Percentiles rank a stretch among this genome's conserved stretches.
Conservation (phyloP, 2,888 invertebrate species). For the Ophion ellenae region DNA sequence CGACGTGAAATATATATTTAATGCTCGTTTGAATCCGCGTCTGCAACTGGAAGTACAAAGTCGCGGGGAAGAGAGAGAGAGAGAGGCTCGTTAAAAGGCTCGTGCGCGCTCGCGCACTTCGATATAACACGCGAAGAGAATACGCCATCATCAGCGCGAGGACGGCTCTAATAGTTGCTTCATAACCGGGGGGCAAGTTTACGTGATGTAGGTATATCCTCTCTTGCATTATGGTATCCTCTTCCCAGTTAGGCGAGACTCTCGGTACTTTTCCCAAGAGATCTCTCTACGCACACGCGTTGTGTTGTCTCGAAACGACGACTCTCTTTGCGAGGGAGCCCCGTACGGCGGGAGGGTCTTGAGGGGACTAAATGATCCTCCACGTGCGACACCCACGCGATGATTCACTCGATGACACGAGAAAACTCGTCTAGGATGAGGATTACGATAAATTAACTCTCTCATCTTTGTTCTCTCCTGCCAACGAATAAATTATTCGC, state of each 20-base stretch:
- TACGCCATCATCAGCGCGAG: constrained; percentile 75
- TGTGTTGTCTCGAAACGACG: constrained; percentile 24
- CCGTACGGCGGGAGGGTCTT: not conserved
- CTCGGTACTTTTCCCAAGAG: constrained; percentile 19
- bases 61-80: constrained; percentile 26
- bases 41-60: constrained; percentile 39
- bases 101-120: constrained; percentile 66
- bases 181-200: constrained; percentile 76
- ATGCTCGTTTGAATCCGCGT: constrained; percentile 47
- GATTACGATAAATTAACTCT: constrained; percentile 22
- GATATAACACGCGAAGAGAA: constrained; percentile 75
- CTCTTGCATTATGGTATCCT: constrained; percentile 45
- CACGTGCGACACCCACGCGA: constrained; percentile 65
- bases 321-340: constrained; percentile 31
- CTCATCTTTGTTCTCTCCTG: constrained; percentile 10
- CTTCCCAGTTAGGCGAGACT: constrained; percentile 38
- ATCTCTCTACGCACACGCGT: constrained; percentile 27
- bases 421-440: constrained; percentile 47
- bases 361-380: constrained; percentile 49
- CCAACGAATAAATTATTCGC: constrained; percentile 1
- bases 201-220: constrained; percentile 60
- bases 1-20: constrained; percentile 55
- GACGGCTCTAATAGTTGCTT: constrained; percentile 77
- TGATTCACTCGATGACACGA: constrained; percentile 69
- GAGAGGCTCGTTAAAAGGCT: constrained; percentile 77